Evolutionary conservation across 2,888 invertebrate species (phyloP).

Genomic region (Beris chalybata): DNA sequence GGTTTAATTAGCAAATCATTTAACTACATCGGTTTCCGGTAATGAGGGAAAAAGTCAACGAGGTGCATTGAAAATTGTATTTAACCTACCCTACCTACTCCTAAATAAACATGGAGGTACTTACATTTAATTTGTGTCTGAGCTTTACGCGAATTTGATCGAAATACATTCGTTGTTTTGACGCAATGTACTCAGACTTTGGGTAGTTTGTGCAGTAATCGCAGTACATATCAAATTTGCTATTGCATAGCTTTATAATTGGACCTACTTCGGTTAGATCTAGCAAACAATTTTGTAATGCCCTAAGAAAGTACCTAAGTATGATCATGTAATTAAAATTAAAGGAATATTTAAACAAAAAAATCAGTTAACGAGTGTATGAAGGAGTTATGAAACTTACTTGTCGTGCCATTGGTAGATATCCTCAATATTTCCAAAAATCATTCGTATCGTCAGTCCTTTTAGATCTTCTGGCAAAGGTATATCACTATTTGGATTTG

Average conservation of each 20-base stretch:
- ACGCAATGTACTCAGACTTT: constrained; percentile 96
- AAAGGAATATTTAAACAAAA: constrained; percentile 2
- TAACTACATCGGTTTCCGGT: constrained; percentile 61
- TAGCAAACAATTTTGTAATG: constrained; percentile 82
- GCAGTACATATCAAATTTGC: constrained; percentile 91
- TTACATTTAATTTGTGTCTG: constrained; percentile 82
- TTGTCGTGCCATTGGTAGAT: constrained; percentile 98
- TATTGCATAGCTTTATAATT: constrained; percentile 81
- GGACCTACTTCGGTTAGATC: constrained; percentile 86
- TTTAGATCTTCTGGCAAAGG: constrained; percentile 79
- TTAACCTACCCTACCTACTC: no score
- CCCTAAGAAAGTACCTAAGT: constrained; percentile 82
- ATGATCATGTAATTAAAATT: constrained; percentile 46
- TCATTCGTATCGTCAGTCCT: constrained; percentile 92
- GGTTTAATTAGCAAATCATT: constrained; percentile 97
- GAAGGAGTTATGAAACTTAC: constrained; percentile 65
- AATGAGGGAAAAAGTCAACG: no score
- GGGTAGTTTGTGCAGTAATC: constrained; percentile 99
- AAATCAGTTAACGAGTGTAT: constrained; percentile 38
- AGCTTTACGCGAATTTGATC: constrained; percentile 91
- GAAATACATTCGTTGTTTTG: constrained; percentile 91
- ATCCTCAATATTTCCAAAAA: constrained; percentile 96
- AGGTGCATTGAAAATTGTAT: no score
- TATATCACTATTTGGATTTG: constrained; percentile 74
- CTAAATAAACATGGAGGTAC: constrained; percentile 38